Evolutionary conservation across 2,888 invertebrate genomes (phyloP).

Genomic region (Scrobipalpa atriplicella): DNA sequence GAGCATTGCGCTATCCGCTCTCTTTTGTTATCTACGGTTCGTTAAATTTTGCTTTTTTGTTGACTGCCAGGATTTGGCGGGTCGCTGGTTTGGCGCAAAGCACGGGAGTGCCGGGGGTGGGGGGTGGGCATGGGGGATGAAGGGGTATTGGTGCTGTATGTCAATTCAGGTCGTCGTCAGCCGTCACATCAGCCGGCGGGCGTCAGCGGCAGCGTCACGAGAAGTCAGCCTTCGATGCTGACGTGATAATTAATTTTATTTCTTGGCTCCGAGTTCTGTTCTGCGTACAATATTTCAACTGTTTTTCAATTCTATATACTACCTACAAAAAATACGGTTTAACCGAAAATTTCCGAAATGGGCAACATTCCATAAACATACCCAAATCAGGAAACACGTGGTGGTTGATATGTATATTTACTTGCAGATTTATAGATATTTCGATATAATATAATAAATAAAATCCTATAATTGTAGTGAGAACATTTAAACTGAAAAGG

Average conservation of each 20-base stretch:
- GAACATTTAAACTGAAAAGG: too few species aligned
- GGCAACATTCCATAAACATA: too few species aligned
- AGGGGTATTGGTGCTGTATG: neutral
- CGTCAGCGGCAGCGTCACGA: neutral
- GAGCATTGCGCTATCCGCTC: slow-evolving; percentile 35
- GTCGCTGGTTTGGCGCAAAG: too few species aligned
- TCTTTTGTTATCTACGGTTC: slow-evolving; percentile 38
- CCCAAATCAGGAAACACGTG: too few species aligned
- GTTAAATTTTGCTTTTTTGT: slow-evolving; percentile 40
- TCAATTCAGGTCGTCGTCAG: too few species aligned
- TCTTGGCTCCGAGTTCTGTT: neutral
- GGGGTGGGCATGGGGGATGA: neutral
- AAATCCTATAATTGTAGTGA: too few species aligned
- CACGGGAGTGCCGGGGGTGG: slow-evolving; percentile 31
- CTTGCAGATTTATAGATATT: too few species aligned
- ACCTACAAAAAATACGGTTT: neutral
- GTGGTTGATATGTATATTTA: too few species aligned
- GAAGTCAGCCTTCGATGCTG: neutral
- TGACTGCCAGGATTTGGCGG: slow-evolving; percentile 37
- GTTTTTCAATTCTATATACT: neutral
- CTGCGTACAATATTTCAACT: neutral
- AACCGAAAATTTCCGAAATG: too few species aligned
- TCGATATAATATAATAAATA: too few species aligned
- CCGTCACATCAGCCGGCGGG: too few species aligned
- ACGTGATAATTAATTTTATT: slow-evolving; percentile 13